phyloP scores from a whole-genome alignment of 2,888 invertebrate species.

The Eilema caniola region DNA sequence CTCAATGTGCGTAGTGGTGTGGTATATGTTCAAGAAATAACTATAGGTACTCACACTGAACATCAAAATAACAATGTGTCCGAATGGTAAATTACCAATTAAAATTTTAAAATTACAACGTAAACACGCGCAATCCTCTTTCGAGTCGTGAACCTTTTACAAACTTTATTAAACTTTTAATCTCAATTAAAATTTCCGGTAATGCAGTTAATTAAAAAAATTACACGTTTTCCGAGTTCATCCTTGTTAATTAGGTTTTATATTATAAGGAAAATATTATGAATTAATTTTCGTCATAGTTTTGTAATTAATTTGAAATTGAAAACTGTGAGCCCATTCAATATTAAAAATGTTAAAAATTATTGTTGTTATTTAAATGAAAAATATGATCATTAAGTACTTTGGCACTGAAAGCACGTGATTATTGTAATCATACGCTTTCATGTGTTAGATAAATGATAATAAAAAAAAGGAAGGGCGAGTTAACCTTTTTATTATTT shows the following conservation, averaged over 20 bases:
- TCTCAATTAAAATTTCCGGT: constrained; percentile 28
- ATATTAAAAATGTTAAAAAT: constrained; percentile 18
- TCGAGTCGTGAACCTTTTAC: not conserved
- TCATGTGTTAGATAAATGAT: no score
- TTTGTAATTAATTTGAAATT: constrained; percentile 24
- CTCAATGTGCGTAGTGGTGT: not conserved
- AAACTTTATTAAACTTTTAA: constrained; percentile 7
- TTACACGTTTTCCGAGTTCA: constrained; percentile 26
- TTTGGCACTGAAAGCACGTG: no score
- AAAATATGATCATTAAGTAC: no score
- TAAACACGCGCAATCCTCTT: not conserved
- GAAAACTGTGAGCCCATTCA: constrained; percentile 3
- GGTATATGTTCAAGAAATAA: no score
- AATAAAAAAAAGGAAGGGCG: no score
- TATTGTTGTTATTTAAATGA: not conserved
- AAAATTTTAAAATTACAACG: not conserved
- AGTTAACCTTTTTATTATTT: no score
- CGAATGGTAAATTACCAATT: constrained; percentile 7
- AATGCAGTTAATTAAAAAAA: constrained; percentile 37
- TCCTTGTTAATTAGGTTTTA: constrained; percentile 26
- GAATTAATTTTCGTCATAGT: constrained; percentile 7
- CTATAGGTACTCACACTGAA: not conserved
- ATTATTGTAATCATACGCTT: no score
- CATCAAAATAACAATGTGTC: not conserved
- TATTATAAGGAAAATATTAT: constrained; percentile 26